Conservation (phyloP, 2,888 invertebrate species). For the Epirrita christyi region DNA sequence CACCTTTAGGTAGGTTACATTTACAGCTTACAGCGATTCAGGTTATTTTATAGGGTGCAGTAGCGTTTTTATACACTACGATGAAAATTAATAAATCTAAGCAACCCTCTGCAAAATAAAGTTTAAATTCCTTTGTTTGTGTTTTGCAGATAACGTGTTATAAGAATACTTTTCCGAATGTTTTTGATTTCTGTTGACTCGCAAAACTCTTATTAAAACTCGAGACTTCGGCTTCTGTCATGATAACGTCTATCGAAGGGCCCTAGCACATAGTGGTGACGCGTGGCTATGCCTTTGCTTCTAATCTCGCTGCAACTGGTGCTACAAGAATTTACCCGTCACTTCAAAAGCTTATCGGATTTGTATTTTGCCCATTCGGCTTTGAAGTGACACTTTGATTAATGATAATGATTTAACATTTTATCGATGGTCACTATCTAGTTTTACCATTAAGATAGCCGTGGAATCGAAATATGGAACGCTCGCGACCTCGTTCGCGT, state of each 20-base stretch:
- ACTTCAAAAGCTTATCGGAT: too few relatives aligned
- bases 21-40: conserved; percentile 26
- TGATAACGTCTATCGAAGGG: too few relatives aligned
- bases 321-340: too few relatives aligned
- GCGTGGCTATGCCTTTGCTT: too few relatives aligned
- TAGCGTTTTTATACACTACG: neutral
- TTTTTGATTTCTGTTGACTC: too few relatives aligned
- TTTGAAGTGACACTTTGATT: conserved; percentile 32
- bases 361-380: conserved; percentile 16
- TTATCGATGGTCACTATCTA: conserved; percentile 20
- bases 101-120: too few relatives aligned
- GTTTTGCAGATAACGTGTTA: conserved; percentile 1
- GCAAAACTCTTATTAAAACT: too few relatives aligned
- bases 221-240: too few relatives aligned
- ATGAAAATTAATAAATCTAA: conserved; percentile 12
- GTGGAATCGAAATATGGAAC: conserved; percentile 1
- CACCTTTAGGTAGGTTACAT: conserved; percentile 11
- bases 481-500: neutral
- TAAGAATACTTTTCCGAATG: too few relatives aligned
- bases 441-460: conserved; percentile 11
- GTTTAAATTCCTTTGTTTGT: neutral
- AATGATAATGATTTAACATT: conserved; percentile 29
- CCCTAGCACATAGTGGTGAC: too few relatives aligned
- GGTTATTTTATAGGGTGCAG: conserved; percentile 23
- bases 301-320: too few relatives aligned